phyloP scores from a whole-genome alignment of 2,797 vertebrate species.

The Peromyscus eremicus region DNA sequence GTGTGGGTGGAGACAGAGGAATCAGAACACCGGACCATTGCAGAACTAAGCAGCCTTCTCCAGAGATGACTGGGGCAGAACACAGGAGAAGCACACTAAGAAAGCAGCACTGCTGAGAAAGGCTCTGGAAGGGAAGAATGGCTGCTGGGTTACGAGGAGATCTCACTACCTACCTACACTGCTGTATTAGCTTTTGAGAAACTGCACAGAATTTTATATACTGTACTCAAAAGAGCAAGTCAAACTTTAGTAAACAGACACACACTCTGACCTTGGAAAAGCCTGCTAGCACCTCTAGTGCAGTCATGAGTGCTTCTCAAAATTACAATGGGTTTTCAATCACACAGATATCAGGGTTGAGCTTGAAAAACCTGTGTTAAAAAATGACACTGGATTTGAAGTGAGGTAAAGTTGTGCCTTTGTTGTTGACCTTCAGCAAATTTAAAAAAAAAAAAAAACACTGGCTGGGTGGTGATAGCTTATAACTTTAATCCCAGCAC shows the following conservation, averaged over 20 bases:
- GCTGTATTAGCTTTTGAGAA: neutral
- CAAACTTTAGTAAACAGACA: slow-evolving; percentile 22
- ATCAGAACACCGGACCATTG: neutral
- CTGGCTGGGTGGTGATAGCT: neutral
- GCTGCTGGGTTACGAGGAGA: neutral
- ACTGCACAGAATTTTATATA: slow-evolving; percentile 56
- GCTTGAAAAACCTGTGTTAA: neutral
- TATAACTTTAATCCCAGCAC: neutral
- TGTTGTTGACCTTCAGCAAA: slow-evolving; percentile 8
- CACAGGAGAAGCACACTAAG: neutral
- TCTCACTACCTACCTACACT: neutral
- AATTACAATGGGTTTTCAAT: neutral
- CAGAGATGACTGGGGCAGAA: neutral
- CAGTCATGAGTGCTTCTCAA: neutral
- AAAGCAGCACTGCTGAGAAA: neutral
- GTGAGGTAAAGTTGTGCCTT: slow-evolving; percentile 25
- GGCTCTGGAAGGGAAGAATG: neutral
- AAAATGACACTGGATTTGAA: slow-evolving; percentile 25
- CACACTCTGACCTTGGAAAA: slow-evolving; percentile 6
- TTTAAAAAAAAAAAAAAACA: neutral
- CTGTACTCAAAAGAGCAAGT: slow-evolving; percentile 40
- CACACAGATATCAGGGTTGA: neutral
- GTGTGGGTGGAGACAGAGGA: neutral
- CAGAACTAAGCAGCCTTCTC: neutral
- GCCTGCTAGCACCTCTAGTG: neutral